A percentile compares a stretch with the other conserved stretches of the same genome.
Conservation (phyloP, 1,140 invertebrate species). For the Heliothis virescens region DNA sequence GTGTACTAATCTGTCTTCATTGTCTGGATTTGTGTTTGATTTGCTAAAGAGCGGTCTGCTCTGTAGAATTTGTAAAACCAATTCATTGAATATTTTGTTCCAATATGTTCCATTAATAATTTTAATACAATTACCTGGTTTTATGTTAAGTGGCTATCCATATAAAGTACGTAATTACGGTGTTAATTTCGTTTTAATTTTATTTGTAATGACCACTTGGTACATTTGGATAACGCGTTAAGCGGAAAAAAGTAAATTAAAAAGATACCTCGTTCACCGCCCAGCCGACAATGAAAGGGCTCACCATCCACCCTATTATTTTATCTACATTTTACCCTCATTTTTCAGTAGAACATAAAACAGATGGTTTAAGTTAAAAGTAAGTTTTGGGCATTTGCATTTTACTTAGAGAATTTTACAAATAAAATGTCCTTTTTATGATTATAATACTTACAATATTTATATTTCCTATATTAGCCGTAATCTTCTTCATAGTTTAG, state of each 20-base stretch:
- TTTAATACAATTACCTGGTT: not conserved
- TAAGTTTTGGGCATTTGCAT: too few relatives aligned
- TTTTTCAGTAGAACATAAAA: slow-evolving; percentile 44
- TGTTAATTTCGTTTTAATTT: not conserved
- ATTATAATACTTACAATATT: not conserved
- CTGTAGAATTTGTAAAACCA: not conserved
- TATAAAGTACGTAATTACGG: not conserved
- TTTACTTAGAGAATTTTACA: too few relatives aligned
- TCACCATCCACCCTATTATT: slow-evolving; percentile 47
- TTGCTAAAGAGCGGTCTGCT: not conserved
- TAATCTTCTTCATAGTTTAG: too few relatives aligned
- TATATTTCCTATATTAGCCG: too few relatives aligned
- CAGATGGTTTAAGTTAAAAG: slow-evolving; percentile 23
- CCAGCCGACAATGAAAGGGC: slow-evolving; percentile 16
- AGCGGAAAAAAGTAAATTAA: slow-evolving; percentile 49
- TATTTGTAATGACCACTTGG: slow-evolving; percentile 20
- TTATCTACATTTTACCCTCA: slow-evolving; percentile 53
- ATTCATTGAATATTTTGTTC: not conserved
- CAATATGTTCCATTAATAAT: not conserved
- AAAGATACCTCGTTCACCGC: slow-evolving; percentile 24
- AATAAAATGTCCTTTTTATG: not conserved
- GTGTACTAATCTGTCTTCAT: slow-evolving; percentile 22
- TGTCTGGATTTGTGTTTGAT: slow-evolving; percentile 4
- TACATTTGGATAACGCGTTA: slow-evolving; percentile 44
- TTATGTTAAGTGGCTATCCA: not conserved